Percentiles rank a stretch among this genome's conserved stretches.
Conservation (phyloP, 2,797 vertebrate genomes). For the Acanthopagrus latus region DNA sequence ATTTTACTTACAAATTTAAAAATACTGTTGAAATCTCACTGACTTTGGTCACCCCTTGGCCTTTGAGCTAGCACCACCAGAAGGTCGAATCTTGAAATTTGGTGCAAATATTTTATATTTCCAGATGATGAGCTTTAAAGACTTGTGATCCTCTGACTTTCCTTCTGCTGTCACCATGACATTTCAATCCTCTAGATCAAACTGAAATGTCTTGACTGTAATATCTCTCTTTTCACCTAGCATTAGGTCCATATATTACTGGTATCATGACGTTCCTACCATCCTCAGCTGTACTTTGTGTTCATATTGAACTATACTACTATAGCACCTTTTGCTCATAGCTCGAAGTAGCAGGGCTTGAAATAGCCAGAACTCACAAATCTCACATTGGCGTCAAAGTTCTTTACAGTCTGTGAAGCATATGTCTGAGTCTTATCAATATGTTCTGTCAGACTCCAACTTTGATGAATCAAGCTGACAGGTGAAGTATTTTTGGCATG, state of each 20-base stretch:
- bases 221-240: not conserved
- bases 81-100: not conserved
- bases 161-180: not conserved
- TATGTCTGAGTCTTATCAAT: not conserved
- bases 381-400: not conserved
- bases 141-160: not conserved
- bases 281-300: not conserved
- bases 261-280: not conserved
- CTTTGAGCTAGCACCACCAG: not conserved
- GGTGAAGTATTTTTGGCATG: constrained; percentile 66
- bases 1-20: not conserved
- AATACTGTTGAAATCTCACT: not conserved
- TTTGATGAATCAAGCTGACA: constrained; percentile 68
- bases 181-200: not conserved
- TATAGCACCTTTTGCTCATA: not conserved
- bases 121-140: not conserved
- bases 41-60: not conserved
- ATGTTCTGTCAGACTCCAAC: not conserved
- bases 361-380: not conserved
- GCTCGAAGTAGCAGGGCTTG: not conserved
- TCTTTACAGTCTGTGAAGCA: not conserved
- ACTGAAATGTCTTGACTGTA: not conserved
- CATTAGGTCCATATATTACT: not conserved
- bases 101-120: not conserved
- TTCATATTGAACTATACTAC: no score